Conservation (phyloP, 1,140 invertebrate genomes). For the Eciton burchellii region DNA sequence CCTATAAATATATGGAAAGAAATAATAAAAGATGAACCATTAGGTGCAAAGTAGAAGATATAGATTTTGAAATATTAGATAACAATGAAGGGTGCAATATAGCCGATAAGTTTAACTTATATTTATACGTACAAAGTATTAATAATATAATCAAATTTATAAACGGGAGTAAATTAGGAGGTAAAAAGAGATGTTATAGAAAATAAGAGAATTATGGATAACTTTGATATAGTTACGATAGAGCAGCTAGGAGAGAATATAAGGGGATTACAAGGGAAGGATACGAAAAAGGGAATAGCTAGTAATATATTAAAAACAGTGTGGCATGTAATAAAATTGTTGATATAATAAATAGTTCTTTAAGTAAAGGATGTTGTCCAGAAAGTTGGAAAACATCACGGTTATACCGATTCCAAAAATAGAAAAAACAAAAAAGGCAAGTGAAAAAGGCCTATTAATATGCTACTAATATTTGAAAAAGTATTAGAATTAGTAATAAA, state of each 20-base stretch:
- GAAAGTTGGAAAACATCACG: constrained; percentile 64
- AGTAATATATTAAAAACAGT: constrained; percentile 25
- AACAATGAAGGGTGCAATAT: background rate
- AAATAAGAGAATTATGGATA: too few relatives aligned
- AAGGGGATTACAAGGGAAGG: constrained; percentile 7
- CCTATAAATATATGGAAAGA: constrained; percentile 20
- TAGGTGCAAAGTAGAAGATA: too few relatives aligned
- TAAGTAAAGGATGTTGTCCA: constrained; percentile 53
- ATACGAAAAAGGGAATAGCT: constrained; percentile 25
- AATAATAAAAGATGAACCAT: too few relatives aligned
- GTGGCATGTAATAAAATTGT: constrained; percentile 22
- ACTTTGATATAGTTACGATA: background rate
- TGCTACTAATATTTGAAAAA: constrained; percentile 26
- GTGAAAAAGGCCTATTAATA: constrained; percentile 51
- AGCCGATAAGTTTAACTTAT: constrained; percentile 34
- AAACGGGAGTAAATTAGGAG: too few relatives aligned
- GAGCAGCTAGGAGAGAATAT: background rate
- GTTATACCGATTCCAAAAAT: constrained; percentile 68
- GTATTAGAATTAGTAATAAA: constrained; percentile 41
- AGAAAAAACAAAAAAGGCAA: constrained; percentile 53
- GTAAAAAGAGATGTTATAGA: background rate
- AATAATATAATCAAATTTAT: constrained; percentile 27
- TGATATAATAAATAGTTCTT: constrained; percentile 55
- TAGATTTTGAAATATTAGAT: constrained; percentile 35
- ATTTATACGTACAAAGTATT: constrained; percentile 24